Conservation (phyloP, 1,140 invertebrate species). For the Drosophila micromelanica region DNA sequence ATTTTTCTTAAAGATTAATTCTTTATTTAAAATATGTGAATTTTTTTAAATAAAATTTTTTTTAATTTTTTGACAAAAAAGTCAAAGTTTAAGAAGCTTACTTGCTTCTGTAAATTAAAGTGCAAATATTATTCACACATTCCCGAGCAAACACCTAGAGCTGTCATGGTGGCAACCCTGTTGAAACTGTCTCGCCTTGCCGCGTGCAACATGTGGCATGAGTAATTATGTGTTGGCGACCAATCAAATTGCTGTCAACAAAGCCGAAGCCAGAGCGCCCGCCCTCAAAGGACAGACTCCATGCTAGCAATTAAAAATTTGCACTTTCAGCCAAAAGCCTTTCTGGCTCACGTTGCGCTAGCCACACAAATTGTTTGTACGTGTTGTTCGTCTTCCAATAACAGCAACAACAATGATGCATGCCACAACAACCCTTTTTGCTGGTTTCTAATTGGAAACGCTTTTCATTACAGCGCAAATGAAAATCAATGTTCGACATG, state of each 20-base stretch:
- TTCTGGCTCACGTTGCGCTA: constrained; percentile 28
- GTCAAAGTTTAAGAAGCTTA: no score
- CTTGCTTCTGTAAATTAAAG: not conserved
- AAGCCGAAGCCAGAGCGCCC: constrained; percentile 23
- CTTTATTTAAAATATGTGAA: no score
- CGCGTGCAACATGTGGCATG: constrained; percentile 48
- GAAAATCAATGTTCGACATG: constrained; percentile 51
- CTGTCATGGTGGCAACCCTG: not conserved
- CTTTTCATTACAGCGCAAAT: constrained; percentile 48
- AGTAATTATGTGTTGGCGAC: constrained; percentile 63
- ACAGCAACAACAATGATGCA: not conserved
- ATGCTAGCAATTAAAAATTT: constrained; percentile 63
- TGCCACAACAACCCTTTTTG: constrained; percentile 26
- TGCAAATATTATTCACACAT: not conserved
- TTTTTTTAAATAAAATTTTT: no score
- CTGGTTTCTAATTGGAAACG: constrained; percentile 68
- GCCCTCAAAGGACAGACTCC: not conserved
- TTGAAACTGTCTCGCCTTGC: constrained; percentile 24
- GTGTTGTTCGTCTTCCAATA: constrained; percentile 46
- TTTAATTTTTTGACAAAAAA: no score
- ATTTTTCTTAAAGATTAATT: no score
- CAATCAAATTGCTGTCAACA: constrained; percentile 44
- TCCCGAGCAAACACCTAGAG: not conserved
- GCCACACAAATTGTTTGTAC: constrained; percentile 66
- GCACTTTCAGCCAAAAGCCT: constrained; percentile 9